Evolutionary conservation across 2,888 invertebrate species (phyloP), one percentile per base, ranked within the genome.

Genomic region (Biston betularia): DNA sequence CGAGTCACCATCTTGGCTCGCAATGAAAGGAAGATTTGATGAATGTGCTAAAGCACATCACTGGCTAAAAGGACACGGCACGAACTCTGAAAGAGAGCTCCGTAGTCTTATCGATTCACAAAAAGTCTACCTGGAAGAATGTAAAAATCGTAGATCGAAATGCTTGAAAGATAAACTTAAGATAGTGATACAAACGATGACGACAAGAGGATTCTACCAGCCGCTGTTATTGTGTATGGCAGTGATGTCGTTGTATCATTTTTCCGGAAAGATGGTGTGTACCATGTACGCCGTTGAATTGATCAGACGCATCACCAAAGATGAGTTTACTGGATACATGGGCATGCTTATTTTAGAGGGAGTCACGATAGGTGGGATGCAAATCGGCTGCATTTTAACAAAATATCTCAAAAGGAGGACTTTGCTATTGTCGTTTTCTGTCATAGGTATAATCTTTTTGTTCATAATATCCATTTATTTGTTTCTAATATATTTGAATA

Each of bases 341-440:
- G 86, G 82, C 5, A 89, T 89, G 89, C 75, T 89, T 9, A 81
- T 89, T 57, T 75, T 89, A 57, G 89, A 89, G 50, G 89, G 85
- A 4, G 79, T 88, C 2, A 89, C 88, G 12, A 83, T 89, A 50
- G 68, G 84, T 0, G 85, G 87, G 8, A 85, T 85, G 84, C 88
- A 88, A 73, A 40, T 83, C 14, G 89, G 89, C 12, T 85, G 88
- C 75, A 74, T 77, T 55, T 64, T 86, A 46, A 77, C 84, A 12
- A 87, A 80, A 68, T 73, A 83, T 69, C 49, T 86, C 6, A 84
- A 79, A 61, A 79, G 88, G 70, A 74, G 88, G 57, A 84, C 82
- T 3, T 72, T 89, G 45, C 77, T 87, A 44, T 61, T 89, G 24
- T 69, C 72, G 0, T 79, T 85, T 6, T 84, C 87, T 0, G 71